Conservation (phyloP, 2,113 vertebrate genomes). For the Indicator indicator region DNA sequence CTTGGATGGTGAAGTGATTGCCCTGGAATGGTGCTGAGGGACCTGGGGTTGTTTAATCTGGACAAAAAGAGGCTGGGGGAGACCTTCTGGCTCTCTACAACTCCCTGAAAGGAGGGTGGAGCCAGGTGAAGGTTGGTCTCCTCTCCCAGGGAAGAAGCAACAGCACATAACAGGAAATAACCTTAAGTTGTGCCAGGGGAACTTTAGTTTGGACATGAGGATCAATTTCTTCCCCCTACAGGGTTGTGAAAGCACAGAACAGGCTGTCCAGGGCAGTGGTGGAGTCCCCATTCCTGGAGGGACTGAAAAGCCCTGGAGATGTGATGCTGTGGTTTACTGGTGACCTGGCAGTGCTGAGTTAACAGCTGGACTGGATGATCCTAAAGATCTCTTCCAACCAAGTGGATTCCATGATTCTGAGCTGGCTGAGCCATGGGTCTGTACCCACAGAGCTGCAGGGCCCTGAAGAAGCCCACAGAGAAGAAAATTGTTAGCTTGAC, state of each 20-base stretch:
- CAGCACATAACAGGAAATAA: neutral
- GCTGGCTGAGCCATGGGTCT: neutral
- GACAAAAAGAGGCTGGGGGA: neutral
- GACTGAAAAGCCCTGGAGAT: neutral
- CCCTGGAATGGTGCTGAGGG: neutral
- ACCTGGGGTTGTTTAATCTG: neutral
- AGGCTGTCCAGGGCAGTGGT: neutral
- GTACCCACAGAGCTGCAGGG: neutral
- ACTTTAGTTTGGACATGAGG: neutral
- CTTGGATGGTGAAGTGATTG: neutral
- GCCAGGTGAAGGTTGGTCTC: neutral
- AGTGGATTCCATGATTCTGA: neutral
- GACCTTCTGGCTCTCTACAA: neutral
- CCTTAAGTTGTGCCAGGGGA: neutral
- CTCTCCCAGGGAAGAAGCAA: neutral
- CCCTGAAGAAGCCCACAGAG: neutral
- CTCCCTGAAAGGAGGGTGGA: neutral
- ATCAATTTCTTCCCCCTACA: neutral
- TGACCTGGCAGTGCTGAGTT: neutral
- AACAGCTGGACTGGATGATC: neutral
- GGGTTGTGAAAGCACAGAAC: neutral
- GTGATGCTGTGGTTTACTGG: neutral
- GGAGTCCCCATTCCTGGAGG: neutral
- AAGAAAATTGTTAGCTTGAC: neutral
- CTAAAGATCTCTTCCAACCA: neutral